A percentile compares a stretch with the other conserved stretches of the same genome.
Evolutionary conservation across 2,888 invertebrate genomes (phyloP).

Genomic region (Copidosoma aretas): DNA sequence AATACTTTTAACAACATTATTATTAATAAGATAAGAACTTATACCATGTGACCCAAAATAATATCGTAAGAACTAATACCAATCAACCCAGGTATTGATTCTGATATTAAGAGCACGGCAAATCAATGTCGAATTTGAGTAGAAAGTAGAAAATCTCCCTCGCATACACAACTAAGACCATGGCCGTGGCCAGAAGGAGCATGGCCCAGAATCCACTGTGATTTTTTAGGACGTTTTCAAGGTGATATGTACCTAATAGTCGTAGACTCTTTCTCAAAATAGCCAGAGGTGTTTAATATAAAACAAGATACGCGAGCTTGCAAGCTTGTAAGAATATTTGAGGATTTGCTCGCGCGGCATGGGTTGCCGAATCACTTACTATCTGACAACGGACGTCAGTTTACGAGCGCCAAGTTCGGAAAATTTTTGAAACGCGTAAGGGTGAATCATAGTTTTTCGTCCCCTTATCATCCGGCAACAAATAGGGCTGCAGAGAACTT

Average conservation of each 20-base stretch:
- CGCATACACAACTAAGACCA: too few relatives aligned
- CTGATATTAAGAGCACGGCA: too few relatives aligned
- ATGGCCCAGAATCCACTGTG: slow-evolving; percentile 35
- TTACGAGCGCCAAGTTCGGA: slow-evolving; percentile 15
- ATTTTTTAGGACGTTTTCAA: slow-evolving; percentile 27
- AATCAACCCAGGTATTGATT: too few relatives aligned
- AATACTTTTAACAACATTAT: too few relatives aligned
- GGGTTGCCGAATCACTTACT: slow-evolving; percentile 1
- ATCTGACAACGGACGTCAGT: slow-evolving; percentile 14
- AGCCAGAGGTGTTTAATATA: slow-evolving; percentile 11
- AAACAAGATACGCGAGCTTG: slow-evolving; percentile 11
- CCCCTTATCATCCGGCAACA: slow-evolving; percentile 41
- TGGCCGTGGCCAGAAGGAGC: slow-evolving; percentile 34
- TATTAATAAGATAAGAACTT: too few relatives aligned
- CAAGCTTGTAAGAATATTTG: slow-evolving; percentile 13
- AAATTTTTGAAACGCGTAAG: slow-evolving; percentile 25
- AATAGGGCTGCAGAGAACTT: slow-evolving; percentile 37
- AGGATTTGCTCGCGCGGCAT: slow-evolving; percentile 15
- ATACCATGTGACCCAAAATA: too few relatives aligned
- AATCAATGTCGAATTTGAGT: too few relatives aligned
- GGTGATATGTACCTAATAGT: slow-evolving; percentile 28
- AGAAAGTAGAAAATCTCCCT: too few relatives aligned
- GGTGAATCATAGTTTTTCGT: slow-evolving; percentile 31
- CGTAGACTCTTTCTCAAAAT: neutral
- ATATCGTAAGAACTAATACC: too few relatives aligned